Base-by-base conservation (phyloP, 1,140 invertebrate species). In the Drosophila jambulina region DNA sequence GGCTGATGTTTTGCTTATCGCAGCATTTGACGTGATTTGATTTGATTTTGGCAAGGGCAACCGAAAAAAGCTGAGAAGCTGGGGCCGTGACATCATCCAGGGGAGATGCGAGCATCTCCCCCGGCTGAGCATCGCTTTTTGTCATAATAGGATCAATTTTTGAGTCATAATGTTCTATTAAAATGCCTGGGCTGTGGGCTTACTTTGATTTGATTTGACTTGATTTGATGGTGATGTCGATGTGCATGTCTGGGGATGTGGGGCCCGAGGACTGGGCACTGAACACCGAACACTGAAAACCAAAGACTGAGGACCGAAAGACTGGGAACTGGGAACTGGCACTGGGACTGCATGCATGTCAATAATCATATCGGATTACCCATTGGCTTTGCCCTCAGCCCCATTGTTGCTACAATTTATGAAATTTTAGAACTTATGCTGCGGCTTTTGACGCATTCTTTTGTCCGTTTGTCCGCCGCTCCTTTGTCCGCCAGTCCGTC, bases 281-380 rank as follows among this genome's bases (percentile, higher is more conserved):
- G 40, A 43, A 43, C 4, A 43, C 10, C 19, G 43, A 61, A 32
- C 21, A 51, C 17, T 60, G 32, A 69, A 34, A 25, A 42, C n/a
- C 19, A 38, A 46, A 45, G 53, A 48, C 25, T 25, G 59, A 29
- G 59, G 46, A 48, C 32, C 19, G 70, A 34, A 25, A 56, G 23
- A 38, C 61, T 45, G 61, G n/a, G 17, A 49, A 36, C 58, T 36
- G 59, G 25, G n/a, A 19, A 53, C 59, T 57, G 29, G 34, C 27
- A 62, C 62, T 59, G 70, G 64, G 71, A 53, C 74, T 84, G 83
- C 87, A 91, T 83, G 87, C 87, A 83, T 84, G 88, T 91, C 88
- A 91, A 88, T 91, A 88, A 91, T 91, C 83, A 91, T 83, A 91
- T 91, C 88, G 80, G 82, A 91, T 91, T 91, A 90, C 84, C 70